phyloP scores from a whole-genome alignment of 2,113 vertebrate species.

The Neogobius melanostomus region DNA sequence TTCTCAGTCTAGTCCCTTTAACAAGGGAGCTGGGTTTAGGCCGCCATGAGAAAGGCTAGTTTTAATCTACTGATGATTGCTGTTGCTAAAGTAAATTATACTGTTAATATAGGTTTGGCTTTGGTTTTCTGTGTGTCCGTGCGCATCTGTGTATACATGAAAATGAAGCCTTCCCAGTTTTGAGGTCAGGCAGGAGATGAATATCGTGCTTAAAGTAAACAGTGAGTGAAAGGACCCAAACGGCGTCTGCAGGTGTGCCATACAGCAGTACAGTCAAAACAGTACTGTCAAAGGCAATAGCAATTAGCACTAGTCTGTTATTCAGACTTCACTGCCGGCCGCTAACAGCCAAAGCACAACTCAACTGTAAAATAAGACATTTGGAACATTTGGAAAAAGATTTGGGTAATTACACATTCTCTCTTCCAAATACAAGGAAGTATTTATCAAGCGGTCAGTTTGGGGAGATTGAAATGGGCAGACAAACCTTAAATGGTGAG shows the following conservation, averaged over 20 bases:
- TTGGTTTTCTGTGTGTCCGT: conserved; percentile 29
- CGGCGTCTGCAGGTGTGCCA: conserved; percentile 34
- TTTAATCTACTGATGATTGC: too few relatives aligned
- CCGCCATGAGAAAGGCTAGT: too few relatives aligned
- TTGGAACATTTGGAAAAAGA: conserved; percentile 11
- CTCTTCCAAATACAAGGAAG: conserved; percentile 19
- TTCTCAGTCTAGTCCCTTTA: too few relatives aligned
- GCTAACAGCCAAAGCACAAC: background rate
- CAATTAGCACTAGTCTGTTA: background rate
- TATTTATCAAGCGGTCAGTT: conserved; percentile 6
- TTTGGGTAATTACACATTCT: conserved; percentile 10
- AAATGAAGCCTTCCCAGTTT: conserved; percentile 57
- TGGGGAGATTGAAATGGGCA: background rate
- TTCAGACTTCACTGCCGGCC: background rate
- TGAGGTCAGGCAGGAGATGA: conserved; percentile 32
- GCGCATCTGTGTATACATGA: conserved; percentile 52
- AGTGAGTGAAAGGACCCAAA: conserved; percentile 38
- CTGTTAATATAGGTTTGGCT: conserved; percentile 25
- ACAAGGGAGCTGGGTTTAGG: too few relatives aligned
- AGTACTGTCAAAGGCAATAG: background rate
- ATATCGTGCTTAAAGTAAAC: conserved; percentile 54
- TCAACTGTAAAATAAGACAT: conserved; percentile 8
- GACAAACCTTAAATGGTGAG: conserved; percentile 22
- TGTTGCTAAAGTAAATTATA: conserved; percentile 6
- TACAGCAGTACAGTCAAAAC: background rate